Evolutionary conservation across 2,797 vertebrate species (phyloP), one percentile per base, ranked within the genome.

Genomic region (Coracias cyanogaster): DNA sequence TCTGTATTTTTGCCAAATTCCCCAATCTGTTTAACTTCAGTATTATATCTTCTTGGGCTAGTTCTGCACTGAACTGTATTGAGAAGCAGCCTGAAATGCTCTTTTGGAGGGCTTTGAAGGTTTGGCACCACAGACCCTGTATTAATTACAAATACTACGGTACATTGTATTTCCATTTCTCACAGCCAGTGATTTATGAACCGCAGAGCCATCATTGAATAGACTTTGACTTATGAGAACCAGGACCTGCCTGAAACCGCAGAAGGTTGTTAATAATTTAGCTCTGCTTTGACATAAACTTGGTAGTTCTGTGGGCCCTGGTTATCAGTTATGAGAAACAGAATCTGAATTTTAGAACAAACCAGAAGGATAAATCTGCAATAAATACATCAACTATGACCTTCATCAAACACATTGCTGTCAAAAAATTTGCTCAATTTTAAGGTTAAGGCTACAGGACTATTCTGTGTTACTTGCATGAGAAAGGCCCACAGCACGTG

Each of bases 101-200:
- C 28, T 52, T 83, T 74, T 79, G 41, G 29, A 95, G 24, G 17
- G 39, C 25, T 92, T 46, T 71, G 82, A 78, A 67, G 28, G 7
- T 77, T 87, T 93, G 90, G 61, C 57, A 90, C 31, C 39, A 29
- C 6, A 69, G 45, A 80, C 11, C 9, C 43, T 48, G 12, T 55
- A 72, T 81, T 89, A 86, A 88, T 78, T 89, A 51, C 43, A 76
- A 81, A 69, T 65, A 76, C 22, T 9, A 24, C 11, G 51, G 46
- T 54, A 82, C 29, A 64, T 31, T 66, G 10, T 45, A 87, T 92
- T 96, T 95, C 57, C 7, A 28, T 90, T 95, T 92, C 71, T 94
- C 83, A 70, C 37, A 76, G 60, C 35, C 84, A 80, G 39, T 78
- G 82, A 87, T 87, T 89, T 67, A 87, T 62, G 57, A 90, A 80